These are phyloP conservation scores for Sebastes taczanowskii DNA, from an alignment of 2,797 vertebrate species.

Conservation along the genomic window DNA sequence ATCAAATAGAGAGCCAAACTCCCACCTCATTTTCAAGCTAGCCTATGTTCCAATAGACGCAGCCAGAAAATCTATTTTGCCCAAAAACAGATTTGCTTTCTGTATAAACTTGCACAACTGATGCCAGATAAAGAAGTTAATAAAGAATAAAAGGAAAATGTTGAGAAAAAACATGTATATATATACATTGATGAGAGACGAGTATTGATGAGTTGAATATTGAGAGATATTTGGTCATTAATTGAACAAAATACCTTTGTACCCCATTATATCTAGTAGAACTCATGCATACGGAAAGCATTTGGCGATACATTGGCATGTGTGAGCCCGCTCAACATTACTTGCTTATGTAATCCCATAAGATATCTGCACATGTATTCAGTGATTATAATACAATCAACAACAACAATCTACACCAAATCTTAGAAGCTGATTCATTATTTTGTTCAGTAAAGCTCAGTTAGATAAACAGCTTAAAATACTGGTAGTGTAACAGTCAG, in stretches of 20 bases:
- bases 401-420: not conserved
- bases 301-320: not conserved
- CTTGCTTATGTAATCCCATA: not conserved
- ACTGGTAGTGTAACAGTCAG: not conserved
- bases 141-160: not conserved
- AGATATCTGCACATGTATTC: not conserved
- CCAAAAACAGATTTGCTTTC: not conserved
- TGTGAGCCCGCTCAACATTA: not conserved
- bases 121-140: not conserved
- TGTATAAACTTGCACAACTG: not conserved
- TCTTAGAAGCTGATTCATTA: not conserved
- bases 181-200: not conserved
- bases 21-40: conserved; percentile 18
- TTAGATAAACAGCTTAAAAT: not conserved
- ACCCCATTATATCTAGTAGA: not conserved
- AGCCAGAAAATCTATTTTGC: not conserved
- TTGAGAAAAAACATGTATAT: not conserved
- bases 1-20: conserved; percentile 18
- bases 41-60: not conserved
- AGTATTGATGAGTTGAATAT: not conserved
- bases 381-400: not conserved
- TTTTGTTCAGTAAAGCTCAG: not conserved
- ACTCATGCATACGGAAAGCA: not conserved
- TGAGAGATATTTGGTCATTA: not conserved
- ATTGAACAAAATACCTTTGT: not conserved